Conservation (phyloP, 2,888 invertebrate genomes). For the Agonopterix alstromeriana region DNA sequence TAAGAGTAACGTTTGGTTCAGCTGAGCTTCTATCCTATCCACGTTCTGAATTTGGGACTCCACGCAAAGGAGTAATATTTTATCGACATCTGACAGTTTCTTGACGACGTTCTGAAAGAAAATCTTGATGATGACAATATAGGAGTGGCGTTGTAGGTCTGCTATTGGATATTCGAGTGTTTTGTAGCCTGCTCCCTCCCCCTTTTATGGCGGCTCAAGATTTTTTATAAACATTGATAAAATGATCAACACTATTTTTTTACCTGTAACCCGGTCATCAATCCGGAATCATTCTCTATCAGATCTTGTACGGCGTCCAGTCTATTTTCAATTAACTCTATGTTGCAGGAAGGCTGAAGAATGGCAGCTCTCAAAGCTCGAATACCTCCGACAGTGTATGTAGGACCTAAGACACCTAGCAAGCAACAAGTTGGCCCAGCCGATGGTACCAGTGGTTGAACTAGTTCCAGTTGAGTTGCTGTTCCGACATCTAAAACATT, state of each 20-base stretch:
- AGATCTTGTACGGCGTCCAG: slow-evolving; percentile 87
- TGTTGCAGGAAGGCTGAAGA: slow-evolving; percentile 85
- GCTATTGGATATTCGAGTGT: too few species aligned
- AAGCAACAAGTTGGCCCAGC: slow-evolving; percentile 63
- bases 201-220: too few species aligned
- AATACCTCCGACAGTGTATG: slow-evolving; percentile 79
- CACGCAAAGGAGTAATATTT: slow-evolving; percentile 78
- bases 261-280: slow-evolving; percentile 81
- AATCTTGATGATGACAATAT: too few species aligned
- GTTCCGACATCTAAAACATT: slow-evolving; percentile 84
- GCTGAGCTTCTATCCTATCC: slow-evolving; percentile 79
- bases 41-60: slow-evolving; percentile 67
- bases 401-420: slow-evolving; percentile 60
- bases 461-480: slow-evolving; percentile 85
- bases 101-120: slow-evolving; percentile 75
- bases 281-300: slow-evolving; percentile 78
- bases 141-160: too few species aligned
- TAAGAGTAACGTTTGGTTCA: slow-evolving; percentile 85
- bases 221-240: too few species aligned
- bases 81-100: slow-evolving; percentile 87
- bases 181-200: too few species aligned
- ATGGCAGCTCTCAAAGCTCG: slow-evolving; percentile 88
- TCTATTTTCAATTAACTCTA: slow-evolving; percentile 80
- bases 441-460: slow-evolving; percentile 71
- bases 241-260: background rate